Evolutionary conservation across 2,888 invertebrate genomes (phyloP).

Genomic region (Operophtera brumata): DNA sequence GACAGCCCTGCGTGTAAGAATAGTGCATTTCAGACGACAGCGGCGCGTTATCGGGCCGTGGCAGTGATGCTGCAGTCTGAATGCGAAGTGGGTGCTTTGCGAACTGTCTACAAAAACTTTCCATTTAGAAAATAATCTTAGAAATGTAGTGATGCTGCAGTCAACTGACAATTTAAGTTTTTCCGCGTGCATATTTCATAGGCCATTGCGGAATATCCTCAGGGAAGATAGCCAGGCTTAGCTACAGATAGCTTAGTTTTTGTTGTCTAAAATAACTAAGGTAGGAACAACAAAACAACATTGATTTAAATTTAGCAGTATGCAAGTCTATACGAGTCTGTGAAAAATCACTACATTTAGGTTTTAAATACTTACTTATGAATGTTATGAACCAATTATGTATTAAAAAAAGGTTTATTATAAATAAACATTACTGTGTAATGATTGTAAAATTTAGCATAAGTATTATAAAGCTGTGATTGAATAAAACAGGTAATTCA

Average conservation of each 20-base stretch:
- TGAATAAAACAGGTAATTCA: neutral
- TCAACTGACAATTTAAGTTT: slow-evolving; percentile 4
- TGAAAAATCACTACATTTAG: no score
- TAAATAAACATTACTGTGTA: no score
- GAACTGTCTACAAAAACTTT: slow-evolving; percentile 20
- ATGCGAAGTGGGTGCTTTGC: slow-evolving; percentile 26
- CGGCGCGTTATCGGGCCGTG: slow-evolving; percentile 44
- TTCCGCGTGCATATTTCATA: neutral
- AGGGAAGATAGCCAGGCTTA: neutral
- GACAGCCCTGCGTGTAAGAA: slow-evolving; percentile 42
- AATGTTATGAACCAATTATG: no score
- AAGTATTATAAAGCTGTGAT: neutral
- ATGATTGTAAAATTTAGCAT: no score
- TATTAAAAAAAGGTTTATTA: no score
- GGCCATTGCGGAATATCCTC: slow-evolving; percentile 2
- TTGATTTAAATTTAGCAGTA: no score
- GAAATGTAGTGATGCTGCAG: slow-evolving; percentile 6
- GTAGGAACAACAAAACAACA: no score
- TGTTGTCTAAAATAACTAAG: neutral
- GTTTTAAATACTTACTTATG: no score
- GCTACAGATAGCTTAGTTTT: neutral
- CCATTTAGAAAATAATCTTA: slow-evolving; percentile 1
- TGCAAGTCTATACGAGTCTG: no score
- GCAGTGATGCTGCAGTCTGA: slow-evolving; percentile 36
- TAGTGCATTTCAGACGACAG: slow-evolving; percentile 40